Conservation (phyloP, 2,113 vertebrate genomes). For the Hyla sarda region DNA sequence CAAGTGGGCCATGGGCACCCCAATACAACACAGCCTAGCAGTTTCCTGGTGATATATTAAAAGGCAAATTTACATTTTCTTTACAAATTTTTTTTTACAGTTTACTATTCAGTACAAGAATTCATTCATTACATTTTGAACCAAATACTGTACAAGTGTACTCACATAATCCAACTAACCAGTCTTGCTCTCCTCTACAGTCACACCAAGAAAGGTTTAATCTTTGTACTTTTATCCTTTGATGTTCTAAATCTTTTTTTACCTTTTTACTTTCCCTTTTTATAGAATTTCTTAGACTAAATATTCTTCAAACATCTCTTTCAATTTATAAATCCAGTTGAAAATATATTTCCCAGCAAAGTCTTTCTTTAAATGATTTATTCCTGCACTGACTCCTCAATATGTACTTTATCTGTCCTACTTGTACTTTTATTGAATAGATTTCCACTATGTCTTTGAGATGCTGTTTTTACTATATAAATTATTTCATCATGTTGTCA, state of each 20-base stretch:
- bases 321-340: slow-evolving; percentile 33
- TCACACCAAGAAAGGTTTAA: not conserved
- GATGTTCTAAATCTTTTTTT: slow-evolving; percentile 6
- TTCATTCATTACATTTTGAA: not conserved
- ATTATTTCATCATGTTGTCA: not conserved
- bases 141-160: not conserved
- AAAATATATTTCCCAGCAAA: slow-evolving; percentile 32
- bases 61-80: too few species aligned
- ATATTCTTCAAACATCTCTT: slow-evolving; percentile 37
- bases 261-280: not conserved
- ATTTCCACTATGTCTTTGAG: not conserved
- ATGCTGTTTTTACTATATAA: not conserved
- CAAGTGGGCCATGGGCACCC: too few species aligned
- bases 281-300: slow-evolving; percentile 7
- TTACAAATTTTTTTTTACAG: too few species aligned
- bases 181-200: not conserved
- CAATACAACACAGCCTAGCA: too few species aligned
- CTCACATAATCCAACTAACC: slow-evolving; percentile 14
- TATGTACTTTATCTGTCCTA: not conserved
- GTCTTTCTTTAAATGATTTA: not conserved
- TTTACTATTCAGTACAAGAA: not conserved
- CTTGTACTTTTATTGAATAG: slow-evolving; percentile 27
- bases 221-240: slow-evolving; percentile 30
- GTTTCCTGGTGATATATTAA: too few species aligned
- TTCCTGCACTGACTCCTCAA: not conserved